Base-by-base conservation (phyloP, 2,888 invertebrate genomes). In the Tethea ocularis region DNA sequence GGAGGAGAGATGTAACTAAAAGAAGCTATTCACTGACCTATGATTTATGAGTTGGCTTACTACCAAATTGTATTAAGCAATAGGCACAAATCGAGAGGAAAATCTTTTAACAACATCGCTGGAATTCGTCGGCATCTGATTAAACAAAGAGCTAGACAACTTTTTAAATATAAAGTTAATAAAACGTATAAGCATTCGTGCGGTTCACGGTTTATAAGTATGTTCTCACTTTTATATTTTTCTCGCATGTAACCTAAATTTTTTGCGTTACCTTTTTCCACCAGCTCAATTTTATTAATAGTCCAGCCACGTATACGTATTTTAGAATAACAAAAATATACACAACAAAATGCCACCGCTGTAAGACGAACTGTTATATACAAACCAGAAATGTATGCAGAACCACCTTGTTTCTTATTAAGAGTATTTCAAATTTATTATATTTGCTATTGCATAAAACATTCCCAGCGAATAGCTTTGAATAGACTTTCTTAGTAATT, bases 401-500 rank as follows among this genome's bases (percentile, higher is more conserved):
- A n/a, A 29, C 4, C 11, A 29, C 7, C 52, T 33, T 33, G 33
- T 33, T 33, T 33, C 6, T 13, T 13, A 13, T 33, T 2, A n/a
- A 33, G 8, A 23, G 6, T 26, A 53, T 46, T 22, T 17, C 29
- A 53, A 26, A 26, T 41, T 52, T 7, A 20, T 23, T 33, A 10
- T 20, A 22, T 46, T 52, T 52, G 46, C 17, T 51, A 53, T 53
- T 57, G 15, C 17, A 53, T 53, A 24, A 13, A 53, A 23, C 36
- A 41, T 53, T 33, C 20, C 17, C 10, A 15, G 26, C n/a, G n/a
- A n/a, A n/a, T n/a, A n/a, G 46, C 41, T 29, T 52, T 41, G 58
- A 51, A 60, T 60, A 57, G 51, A 60, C 56, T 56, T 61, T 52
- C 26, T 54, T 17, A 24, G 53, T 60, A 60, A 52, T 54, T 57